These are phyloP conservation scores for Corbicula japonica DNA, from an alignment of 2,888 invertebrate genomes.

Conservation along the genomic window DNA sequence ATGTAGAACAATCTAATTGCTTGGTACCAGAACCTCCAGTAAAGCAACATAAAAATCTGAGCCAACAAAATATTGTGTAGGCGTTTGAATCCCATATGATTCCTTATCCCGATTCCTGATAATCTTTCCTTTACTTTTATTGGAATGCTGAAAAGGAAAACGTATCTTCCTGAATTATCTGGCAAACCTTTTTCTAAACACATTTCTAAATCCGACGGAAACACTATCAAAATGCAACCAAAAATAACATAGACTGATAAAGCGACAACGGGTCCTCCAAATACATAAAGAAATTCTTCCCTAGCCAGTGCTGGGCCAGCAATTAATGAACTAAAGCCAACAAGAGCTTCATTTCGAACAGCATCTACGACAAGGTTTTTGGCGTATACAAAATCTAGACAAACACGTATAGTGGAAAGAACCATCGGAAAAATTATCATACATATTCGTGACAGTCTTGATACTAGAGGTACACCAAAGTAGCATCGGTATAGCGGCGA, in stretches of 20 bases:
- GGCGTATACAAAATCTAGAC: slow-evolving; percentile 32
- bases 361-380: slow-evolving; percentile 24
- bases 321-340: slow-evolving; percentile 51
- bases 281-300: slow-evolving; percentile 20
- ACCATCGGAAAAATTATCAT: slow-evolving; percentile 30
- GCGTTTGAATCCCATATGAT: slow-evolving; percentile 38
- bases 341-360: slow-evolving; percentile 39
- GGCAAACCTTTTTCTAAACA: slow-evolving; percentile 28
- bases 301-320: slow-evolving; percentile 24
- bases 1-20: slow-evolving; percentile 11
- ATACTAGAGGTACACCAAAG: slow-evolving; percentile 6
- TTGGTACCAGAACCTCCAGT: slow-evolving; percentile 44
- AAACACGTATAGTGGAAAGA: slow-evolving; percentile 17
- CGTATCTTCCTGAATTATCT: not conserved
- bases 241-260: slow-evolving; percentile 35
- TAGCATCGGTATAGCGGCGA: slow-evolving; percentile 17
- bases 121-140: slow-evolving; percentile 6
- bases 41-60: slow-evolving; percentile 48
- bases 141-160: slow-evolving; percentile 3
- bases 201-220: slow-evolving; percentile 37
- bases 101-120: slow-evolving; percentile 6
- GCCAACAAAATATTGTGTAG: slow-evolving; percentile 33
- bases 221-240: slow-evolving; percentile 21
- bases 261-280: slow-evolving; percentile 46
- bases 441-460: slow-evolving; percentile 22